phyloP scores from a whole-genome alignment of 2,113 vertebrate genomes.

The Burhinus oedicnemus region DNA sequence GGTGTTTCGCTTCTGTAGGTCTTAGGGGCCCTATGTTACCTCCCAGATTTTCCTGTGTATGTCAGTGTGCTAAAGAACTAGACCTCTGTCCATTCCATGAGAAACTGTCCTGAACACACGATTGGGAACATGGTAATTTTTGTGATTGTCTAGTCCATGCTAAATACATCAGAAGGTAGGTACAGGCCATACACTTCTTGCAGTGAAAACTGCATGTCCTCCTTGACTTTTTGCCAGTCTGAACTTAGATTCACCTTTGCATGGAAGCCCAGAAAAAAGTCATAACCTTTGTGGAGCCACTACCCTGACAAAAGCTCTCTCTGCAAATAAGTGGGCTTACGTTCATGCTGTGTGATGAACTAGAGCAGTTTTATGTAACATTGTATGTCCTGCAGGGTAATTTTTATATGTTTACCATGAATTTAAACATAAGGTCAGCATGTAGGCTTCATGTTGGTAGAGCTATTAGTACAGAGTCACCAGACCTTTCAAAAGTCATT shows the following conservation, averaged over 20 bases:
- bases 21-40: background rate
- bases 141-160: background rate
- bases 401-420: background rate
- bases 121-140: background rate
- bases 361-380: background rate
- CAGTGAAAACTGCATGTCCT: background rate
- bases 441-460: background rate
- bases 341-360: background rate
- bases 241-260: background rate
- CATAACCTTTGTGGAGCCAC: background rate
- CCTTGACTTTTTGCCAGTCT: background rate
- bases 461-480: background rate
- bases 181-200: background rate
- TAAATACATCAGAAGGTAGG: background rate
- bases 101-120: background rate
- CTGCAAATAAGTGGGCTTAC: background rate
- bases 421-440: background rate
- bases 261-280: background rate
- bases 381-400: background rate
- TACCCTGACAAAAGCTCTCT: background rate
- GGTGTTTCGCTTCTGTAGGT: background rate
- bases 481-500: background rate
- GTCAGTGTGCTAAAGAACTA: background rate
- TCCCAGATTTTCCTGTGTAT: background rate
- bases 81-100: background rate